Conservation (phyloP, 2,888 invertebrate genomes). For the Polyploca ridens region DNA sequence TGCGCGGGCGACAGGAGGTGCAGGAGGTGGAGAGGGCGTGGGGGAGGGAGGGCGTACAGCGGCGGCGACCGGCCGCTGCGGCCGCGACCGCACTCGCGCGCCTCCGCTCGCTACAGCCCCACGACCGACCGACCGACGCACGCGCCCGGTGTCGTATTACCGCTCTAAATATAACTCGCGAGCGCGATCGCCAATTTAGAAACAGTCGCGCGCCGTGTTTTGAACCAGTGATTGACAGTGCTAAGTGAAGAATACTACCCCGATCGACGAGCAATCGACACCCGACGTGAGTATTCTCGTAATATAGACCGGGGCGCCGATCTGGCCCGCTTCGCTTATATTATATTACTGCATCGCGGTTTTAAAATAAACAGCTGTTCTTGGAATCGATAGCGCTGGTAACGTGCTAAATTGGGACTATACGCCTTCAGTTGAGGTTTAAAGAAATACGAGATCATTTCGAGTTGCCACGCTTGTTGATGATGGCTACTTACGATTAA, state of each 20-base stretch:
- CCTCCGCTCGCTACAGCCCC: slow-evolving; percentile 60
- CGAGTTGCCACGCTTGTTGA: slow-evolving; percentile 15
- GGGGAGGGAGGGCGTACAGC: slow-evolving; percentile 21
- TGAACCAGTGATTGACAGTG: slow-evolving; percentile 84
- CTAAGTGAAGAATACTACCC: slow-evolving; percentile 75
- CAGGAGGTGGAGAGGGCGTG: slow-evolving; percentile 19
- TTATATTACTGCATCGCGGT: slow-evolving; percentile 67
- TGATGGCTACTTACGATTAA: slow-evolving; percentile 11
- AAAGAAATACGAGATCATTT: slow-evolving; percentile 60
- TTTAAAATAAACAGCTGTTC: slow-evolving; percentile 82
- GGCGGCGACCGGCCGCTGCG: slow-evolving; percentile 22
- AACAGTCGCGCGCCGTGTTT: slow-evolving; percentile 80
- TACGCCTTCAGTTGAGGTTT: slow-evolving; percentile 33
- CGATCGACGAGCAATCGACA: slow-evolving; percentile 54
- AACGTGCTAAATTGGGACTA: slow-evolving; percentile 75
- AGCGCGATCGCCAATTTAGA: slow-evolving; percentile 83
- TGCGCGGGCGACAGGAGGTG: slow-evolving; percentile 39
- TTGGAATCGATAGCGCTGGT: slow-evolving; percentile 69
- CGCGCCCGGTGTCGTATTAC: slow-evolving; percentile 82
- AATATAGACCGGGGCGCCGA: slow-evolving; percentile 35
- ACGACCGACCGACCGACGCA: slow-evolving; percentile 76
- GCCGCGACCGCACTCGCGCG: slow-evolving; percentile 69
- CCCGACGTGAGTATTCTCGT: slow-evolving; percentile 70
- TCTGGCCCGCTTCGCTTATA: slow-evolving; percentile 42
- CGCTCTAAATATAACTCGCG: slow-evolving; percentile 81